These are phyloP conservation scores for Glaucopsyche alexis DNA, from an alignment of 2,888 invertebrate species.

Conservation along the genomic window DNA sequence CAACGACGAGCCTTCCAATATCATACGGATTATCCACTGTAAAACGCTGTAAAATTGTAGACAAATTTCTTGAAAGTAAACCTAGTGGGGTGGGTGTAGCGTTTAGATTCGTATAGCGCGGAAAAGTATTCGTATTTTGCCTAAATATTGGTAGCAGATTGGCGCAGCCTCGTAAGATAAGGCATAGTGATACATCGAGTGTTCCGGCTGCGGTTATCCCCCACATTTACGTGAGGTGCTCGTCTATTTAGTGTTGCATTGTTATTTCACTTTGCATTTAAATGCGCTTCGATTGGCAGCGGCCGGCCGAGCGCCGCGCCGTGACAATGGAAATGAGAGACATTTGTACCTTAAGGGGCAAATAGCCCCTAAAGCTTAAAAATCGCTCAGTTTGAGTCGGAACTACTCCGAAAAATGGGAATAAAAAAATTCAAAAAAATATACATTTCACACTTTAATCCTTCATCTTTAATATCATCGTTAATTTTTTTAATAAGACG, in stretches of 20 bases:
- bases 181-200: constrained; percentile 73
- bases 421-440: too few species aligned
- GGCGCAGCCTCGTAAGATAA: constrained; percentile 72
- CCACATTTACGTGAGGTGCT: constrained; percentile 37
- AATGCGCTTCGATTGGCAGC: constrained; percentile 11
- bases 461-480: too few species aligned
- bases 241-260: constrained; percentile 33
- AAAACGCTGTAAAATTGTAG: constrained; percentile 66
- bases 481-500: too few species aligned
- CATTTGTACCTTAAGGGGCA: constrained; percentile 18
- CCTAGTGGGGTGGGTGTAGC: constrained; percentile 47
- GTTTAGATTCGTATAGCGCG: constrained; percentile 49
- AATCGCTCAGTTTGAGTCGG: too few species aligned
- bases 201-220: constrained; percentile 61
- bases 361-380: too few species aligned
- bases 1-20: constrained; percentile 76
- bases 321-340: constrained; percentile 46
- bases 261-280: constrained; percentile 30
- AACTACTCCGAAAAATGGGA: too few species aligned
- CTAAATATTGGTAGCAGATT: constrained; percentile 78
- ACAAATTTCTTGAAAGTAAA: constrained; percentile 46
- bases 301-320: not conserved
- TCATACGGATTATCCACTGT: constrained; percentile 71
- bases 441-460: too few species aligned
- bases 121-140: constrained; percentile 69